These are phyloP conservation scores for Norana najaformis DNA, from an alignment of 2,888 invertebrate genomes.

Conservation along the genomic window DNA sequence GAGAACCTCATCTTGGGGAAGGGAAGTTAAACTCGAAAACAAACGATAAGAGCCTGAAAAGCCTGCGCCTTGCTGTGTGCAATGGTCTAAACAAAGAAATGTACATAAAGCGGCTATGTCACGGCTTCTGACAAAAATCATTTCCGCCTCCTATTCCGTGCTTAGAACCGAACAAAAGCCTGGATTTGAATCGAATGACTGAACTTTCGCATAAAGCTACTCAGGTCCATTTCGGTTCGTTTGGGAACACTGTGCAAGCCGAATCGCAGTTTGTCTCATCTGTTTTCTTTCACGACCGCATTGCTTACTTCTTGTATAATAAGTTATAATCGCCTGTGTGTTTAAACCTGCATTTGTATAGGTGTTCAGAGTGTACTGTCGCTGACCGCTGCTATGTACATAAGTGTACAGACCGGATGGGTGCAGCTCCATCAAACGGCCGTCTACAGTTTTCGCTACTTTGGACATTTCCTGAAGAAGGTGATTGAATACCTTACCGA, in stretches of 20 bases:
- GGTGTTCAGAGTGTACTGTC: neutral
- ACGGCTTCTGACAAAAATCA: neutral
- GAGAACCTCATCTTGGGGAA: too few relatives aligned
- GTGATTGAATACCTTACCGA: constrained; percentile 5
- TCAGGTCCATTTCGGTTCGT: neutral
- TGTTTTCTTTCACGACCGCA: neutral
- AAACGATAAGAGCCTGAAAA: neutral
- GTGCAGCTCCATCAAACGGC: neutral
- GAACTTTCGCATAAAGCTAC: neutral
- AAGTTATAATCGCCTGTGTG: neutral
- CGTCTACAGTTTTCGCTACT: neutral
- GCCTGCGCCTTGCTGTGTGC: neutral
- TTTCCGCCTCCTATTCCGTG: neutral
- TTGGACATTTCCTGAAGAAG: constrained; percentile 7
- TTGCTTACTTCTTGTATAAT: neutral
- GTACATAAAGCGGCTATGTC: neutral
- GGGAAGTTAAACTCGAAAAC: neutral
- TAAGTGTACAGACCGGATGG: constrained; percentile 16
- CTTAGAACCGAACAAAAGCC: too few relatives aligned
- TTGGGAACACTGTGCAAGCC: neutral
- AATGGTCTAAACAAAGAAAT: neutral
- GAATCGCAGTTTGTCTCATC: neutral
- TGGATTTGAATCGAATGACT: neutral
- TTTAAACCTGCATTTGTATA: neutral
- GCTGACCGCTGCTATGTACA: neutral